Evolutionary conservation across 2,113 vertebrate genomes (phyloP).

Genomic region (Hippocampus guttulatus): DNA sequence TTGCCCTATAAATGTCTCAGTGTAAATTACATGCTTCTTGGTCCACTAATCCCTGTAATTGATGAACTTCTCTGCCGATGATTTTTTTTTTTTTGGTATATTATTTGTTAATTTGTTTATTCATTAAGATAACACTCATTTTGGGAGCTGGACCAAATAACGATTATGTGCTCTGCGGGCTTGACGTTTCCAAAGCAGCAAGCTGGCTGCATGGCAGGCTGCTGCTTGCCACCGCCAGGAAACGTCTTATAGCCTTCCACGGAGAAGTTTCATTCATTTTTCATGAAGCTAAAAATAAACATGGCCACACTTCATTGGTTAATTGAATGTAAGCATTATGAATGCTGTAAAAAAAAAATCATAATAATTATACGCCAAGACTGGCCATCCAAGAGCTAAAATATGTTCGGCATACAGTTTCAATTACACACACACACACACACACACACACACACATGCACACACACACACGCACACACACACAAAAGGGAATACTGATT

Average conservation of each 20-base stretch:
- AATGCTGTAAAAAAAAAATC: constrained; percentile 46
- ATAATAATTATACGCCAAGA: constrained; percentile 49
- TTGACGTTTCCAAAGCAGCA: constrained; percentile 64
- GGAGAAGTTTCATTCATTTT: constrained; percentile 68
- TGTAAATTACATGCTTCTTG: constrained; percentile 75
- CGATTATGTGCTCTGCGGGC: constrained; percentile 74
- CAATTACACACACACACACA: not conserved
- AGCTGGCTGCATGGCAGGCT: constrained; percentile 63
- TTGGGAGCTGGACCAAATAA: constrained; percentile 77
- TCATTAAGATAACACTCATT: constrained; percentile 79
- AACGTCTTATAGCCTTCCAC: constrained; percentile 68
- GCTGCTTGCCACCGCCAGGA: constrained; percentile 56
- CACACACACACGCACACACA: not conserved
- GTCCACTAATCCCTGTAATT: constrained; percentile 75
- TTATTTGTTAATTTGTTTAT: constrained; percentile 78
- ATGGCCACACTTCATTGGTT: constrained; percentile 65
- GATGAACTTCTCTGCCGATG: constrained; percentile 70
- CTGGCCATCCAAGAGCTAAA: constrained; percentile 45
- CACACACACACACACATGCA: not conserved
- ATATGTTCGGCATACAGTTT: constrained; percentile 23
- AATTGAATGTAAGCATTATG: constrained; percentile 63
- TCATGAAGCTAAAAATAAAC: constrained; percentile 72
- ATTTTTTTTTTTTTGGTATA: constrained; percentile 47
- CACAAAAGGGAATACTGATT: not conserved
- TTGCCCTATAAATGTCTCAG: constrained; percentile 70